Conservation (phyloP, 2,888 invertebrate species). For the Dione vanillae region DNA sequence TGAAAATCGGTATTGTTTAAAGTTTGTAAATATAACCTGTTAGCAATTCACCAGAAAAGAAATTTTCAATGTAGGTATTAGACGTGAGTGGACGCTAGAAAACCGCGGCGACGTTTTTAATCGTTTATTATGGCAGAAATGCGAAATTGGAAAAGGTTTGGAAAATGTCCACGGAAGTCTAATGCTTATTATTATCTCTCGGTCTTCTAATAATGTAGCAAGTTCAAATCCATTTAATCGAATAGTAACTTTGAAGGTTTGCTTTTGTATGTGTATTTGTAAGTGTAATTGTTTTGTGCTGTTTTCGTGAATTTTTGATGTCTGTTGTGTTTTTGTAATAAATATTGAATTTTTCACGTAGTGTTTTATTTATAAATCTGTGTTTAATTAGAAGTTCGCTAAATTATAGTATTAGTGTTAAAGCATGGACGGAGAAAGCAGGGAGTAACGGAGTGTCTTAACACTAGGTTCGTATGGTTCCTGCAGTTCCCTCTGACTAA, state of each 20-base stretch:
- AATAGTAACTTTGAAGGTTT: not conserved
- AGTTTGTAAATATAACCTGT: too few species aligned
- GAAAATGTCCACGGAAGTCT: constrained; percentile 72
- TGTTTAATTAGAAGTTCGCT: too few species aligned
- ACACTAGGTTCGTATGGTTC: too few species aligned
- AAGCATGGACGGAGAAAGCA: too few species aligned
- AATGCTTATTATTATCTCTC: constrained; percentile 38
- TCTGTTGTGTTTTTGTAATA: constrained; percentile 63
- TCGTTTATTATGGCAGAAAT: constrained; percentile 80
- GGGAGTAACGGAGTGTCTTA: too few species aligned
- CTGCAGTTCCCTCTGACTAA: too few species aligned
- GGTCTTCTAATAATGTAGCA: constrained; percentile 53
- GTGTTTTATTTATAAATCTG: constrained; percentile 25
- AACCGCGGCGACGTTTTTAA: constrained; percentile 75
- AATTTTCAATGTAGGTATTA: constrained; percentile 32
- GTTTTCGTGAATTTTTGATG: constrained; percentile 53
- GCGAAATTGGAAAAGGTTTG: constrained; percentile 76
- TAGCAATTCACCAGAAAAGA: too few species aligned
- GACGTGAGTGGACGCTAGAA: constrained; percentile 75
- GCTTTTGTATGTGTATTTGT: constrained; percentile 52
- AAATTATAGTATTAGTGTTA: too few species aligned
- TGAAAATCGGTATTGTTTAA: too few species aligned
- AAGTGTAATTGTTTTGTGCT: constrained; percentile 75
- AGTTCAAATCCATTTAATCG: constrained; percentile 46
- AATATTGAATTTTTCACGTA: constrained; percentile 52